Evolutionary conservation across 2,888 invertebrate genomes (phyloP), one percentile per base, ranked within the genome.

Genomic region (Leptopterna dolabrata): DNA sequence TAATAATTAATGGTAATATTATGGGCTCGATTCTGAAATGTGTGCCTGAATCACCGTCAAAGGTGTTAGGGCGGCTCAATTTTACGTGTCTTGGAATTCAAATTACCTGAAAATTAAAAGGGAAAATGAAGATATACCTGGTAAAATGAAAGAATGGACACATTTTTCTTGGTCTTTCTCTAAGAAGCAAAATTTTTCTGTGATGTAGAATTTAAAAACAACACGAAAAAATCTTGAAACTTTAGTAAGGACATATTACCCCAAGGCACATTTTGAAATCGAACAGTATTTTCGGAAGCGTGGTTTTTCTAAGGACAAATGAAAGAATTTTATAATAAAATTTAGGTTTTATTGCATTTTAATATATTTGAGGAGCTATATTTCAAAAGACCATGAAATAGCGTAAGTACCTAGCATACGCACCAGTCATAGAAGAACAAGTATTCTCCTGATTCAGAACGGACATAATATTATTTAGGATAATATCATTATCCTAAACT

Each of bases 1-100:
- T 88, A 89, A 88, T 89, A 88, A 89, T 89, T 89, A 88, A 88
- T 89, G 88, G 87, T 89, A 88, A 88, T 88, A 87, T 88, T 89
- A 87, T 88, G 78, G 88, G 88, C 86, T 47, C 78, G 81, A 85
- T 86, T 78, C 78, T 78, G 81, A 81, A 81, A 81, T 85, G 85
- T 85, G 85, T 85, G 85, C 85, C 85, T 85, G 83, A 70, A 43
- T 4, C 27, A 83, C 41, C 11, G 30, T 6, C 63, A 19, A 30
- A 41, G 29, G 63, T 81, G 43, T 24, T 14, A 70, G 83, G 76
- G 85, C 85, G 27, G 85, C 85, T 85, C 85, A 85, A 85, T 45
- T 45, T 85, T 73, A 85, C 76, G 85, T 85, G 85, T 85, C 85
- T 85, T 81, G 81, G 29, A 16, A 27, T 73, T 16, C 2, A 19